Evolutionary conservation across 2,113 vertebrate species (phyloP).

Genomic region (Pelecanoides urinatrix): DNA sequence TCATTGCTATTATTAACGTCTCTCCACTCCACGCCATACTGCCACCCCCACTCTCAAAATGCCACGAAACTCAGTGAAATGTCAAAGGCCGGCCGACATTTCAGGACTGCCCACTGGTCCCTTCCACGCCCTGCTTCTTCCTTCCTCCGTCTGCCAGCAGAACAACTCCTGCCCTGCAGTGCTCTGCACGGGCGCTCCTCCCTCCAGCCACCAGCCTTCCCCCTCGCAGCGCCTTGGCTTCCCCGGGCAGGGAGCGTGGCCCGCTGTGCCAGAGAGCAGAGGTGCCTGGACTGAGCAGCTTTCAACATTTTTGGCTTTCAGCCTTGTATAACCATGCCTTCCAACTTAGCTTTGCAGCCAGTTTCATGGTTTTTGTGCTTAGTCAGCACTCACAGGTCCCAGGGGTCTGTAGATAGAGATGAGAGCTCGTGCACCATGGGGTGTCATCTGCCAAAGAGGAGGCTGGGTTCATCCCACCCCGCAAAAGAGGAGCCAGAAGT

Average conservation of each 20-base stretch:
- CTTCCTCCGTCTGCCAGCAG: background rate
- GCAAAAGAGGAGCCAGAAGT: background rate
- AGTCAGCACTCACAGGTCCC: no score
- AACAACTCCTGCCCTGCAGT: background rate
- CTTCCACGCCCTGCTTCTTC: background rate
- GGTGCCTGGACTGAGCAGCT: background rate
- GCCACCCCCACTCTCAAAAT: background rate
- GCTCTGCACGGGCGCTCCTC: fast-evolving
- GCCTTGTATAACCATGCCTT: background rate
- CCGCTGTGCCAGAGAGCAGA: background rate
- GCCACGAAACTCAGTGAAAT: background rate
- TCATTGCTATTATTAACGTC: background rate
- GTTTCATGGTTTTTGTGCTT: background rate
- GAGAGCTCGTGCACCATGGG: background rate
- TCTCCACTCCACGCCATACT: background rate
- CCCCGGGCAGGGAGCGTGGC: fast-evolving
- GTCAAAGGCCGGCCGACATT: background rate
- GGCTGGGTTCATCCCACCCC: background rate
- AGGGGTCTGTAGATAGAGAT: background rate
- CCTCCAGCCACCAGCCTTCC: background rate
- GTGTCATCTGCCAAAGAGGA: background rate
- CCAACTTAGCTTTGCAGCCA: background rate
- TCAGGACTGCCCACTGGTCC: background rate
- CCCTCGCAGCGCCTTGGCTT: background rate
- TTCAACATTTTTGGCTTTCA: background rate